phyloP scores from a whole-genome alignment of 2,888 invertebrate genomes.

The Diaphora mendica region DNA sequence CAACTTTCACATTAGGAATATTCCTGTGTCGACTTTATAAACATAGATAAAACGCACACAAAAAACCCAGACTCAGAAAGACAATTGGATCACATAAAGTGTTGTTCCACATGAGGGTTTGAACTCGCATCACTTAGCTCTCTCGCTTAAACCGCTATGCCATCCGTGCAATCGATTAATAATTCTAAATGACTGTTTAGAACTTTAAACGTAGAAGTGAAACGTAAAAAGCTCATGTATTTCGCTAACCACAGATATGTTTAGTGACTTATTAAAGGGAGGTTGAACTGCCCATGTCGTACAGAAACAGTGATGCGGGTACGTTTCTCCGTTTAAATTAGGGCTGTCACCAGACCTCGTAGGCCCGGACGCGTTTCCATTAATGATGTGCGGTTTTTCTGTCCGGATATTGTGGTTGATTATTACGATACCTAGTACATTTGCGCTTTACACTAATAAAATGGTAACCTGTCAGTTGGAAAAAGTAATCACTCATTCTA shows the following conservation, averaged over 20 bases:
- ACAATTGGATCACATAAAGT: too few species aligned
- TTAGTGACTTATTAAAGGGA: conserved; percentile 37
- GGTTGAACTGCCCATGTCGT: conserved; percentile 45
- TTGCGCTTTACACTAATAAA: neutral
- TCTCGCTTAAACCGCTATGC: too few species aligned
- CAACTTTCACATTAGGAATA: too few species aligned
- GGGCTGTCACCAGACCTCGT: conserved; percentile 32
- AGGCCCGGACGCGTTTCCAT: conserved; percentile 35
- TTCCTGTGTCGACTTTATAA: too few species aligned
- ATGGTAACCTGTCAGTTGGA: neutral
- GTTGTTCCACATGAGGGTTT: too few species aligned
- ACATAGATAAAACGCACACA: too few species aligned
- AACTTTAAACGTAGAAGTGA: too few species aligned
- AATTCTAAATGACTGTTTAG: neutral
- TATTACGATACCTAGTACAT: conserved; percentile 24
- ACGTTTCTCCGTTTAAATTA: conserved; percentile 39
- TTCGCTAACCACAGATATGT: conserved; percentile 8
- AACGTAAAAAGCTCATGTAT: conserved; percentile 3
- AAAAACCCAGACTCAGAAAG: too few species aligned
- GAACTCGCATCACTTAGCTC: too few species aligned
- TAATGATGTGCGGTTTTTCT: conserved; percentile 46
- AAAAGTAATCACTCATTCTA: neutral
- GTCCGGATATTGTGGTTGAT: conserved; percentile 42
- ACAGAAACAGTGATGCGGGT: conserved; percentile 43
- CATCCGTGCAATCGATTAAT: neutral